Base-by-base conservation (phyloP, 2,797 vertebrate species). In the Tamandua tetradactyla region DNA sequence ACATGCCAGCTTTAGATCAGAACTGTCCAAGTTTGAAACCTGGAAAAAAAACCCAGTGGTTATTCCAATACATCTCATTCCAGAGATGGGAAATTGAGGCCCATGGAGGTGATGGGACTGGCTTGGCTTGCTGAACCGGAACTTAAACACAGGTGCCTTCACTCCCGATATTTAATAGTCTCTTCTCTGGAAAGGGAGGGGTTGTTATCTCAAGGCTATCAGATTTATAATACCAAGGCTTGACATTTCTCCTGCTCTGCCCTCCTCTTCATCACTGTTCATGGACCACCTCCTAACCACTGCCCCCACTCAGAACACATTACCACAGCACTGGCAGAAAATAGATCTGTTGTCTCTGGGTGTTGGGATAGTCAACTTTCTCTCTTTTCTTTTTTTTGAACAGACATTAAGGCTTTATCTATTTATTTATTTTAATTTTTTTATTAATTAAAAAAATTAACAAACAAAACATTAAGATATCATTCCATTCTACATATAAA, bases 301-400 rank as follows among this genome's bases (percentile, higher is more conserved):
- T 14, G 9, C 61, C 32, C 15, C 42, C 9, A 12, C 27, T 68
- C 37, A 49, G 47, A 80, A 90, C 25, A 37, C 49, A 32, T 71
- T 80, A 62, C 35, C 18, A 59, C 8, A 74, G n/a, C 72, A 68
- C 1, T 2, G 27, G 35, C 25, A 84, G 35, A 40, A 78, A 79
- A 76, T 27, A 25, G 0, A 44, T 69, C 40, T 37, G 10, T 49
- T 89, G 9, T 47, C 81, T 87, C 55, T 55, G 47, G 44, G 44
- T 35, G 5, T 61, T 25, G 52, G 35, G 44, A 30, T 4, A 35
- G 44, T 22, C 42, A 69, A 20, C 49, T 78, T 93, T 82, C 52
- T 76, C 87, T 89, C n/a, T 32, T 95, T 93, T 61, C 15, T 32
- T 95, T 93, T 61, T 32, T 95, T 93, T 61, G 15, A 32, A 81